Percentiles rank a stretch among this genome's conserved stretches.
phyloP scores from a whole-genome alignment of 2,888 invertebrate species.

The Iphiclides podalirius region DNA sequence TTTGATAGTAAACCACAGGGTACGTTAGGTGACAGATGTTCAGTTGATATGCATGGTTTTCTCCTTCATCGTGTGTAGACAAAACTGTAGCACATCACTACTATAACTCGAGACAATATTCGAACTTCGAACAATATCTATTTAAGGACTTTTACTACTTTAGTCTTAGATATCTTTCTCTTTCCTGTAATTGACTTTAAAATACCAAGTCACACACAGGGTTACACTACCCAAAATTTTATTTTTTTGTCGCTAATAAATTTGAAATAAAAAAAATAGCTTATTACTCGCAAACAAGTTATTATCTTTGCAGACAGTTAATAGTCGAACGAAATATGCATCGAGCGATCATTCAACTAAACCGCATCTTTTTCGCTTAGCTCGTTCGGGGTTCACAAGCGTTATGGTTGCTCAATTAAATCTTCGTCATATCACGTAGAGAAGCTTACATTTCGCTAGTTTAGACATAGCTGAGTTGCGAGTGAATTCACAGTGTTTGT shows the following conservation, averaged over 20 bases:
- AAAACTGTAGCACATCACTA: conserved; percentile 2
- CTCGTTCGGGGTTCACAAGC: too few species aligned
- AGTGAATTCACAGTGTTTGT: conserved; percentile 8
- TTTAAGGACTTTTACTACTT: conserved; percentile 1
- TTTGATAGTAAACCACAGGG: conserved; percentile 1
- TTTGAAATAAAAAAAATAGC: too few species aligned
- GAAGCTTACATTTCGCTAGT: conserved; percentile 52
- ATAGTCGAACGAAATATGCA: too few species aligned
- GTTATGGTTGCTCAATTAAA: conserved; percentile 47
- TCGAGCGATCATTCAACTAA: too few species aligned
- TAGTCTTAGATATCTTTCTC: conserved; percentile 2
- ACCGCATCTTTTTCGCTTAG: too few species aligned
- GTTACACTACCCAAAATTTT: too few species aligned
- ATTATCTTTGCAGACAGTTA: too few species aligned
- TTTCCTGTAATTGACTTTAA: background rate
- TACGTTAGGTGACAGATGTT: background rate
- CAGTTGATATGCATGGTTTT: background rate
- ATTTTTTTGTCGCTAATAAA: too few species aligned
- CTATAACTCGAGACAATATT: conserved; percentile 19
- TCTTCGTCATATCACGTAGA: conserved; percentile 50
- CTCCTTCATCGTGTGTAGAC: background rate
- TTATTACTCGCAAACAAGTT: too few species aligned
- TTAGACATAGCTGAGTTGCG: conserved; percentile 13
- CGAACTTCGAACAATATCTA: conserved; percentile 10
- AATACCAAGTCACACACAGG: conserved; percentile 1